Conservation (phyloP, 2,888 invertebrate species). For the Koerneria pararmatus region DNA sequence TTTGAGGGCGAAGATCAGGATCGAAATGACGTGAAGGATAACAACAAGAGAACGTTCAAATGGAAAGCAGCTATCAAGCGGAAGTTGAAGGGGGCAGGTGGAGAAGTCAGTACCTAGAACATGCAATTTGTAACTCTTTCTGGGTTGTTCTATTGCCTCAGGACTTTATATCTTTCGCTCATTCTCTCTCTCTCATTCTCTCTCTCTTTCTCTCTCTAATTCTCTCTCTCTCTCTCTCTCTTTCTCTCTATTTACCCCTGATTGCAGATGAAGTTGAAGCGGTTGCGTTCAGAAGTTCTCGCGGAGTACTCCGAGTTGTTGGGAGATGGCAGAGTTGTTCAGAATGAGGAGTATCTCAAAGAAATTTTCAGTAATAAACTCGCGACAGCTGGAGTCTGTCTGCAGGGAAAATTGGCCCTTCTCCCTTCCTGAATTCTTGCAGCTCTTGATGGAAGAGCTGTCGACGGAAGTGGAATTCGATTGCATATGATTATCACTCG, state of each 20-base stretch:
- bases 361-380: not conserved
- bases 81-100: slow-evolving; percentile 40
- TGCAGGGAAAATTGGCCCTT: not conserved
- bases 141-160: too few relatives aligned
- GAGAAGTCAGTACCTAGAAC: slow-evolving; percentile 33
- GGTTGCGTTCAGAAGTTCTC: slow-evolving; percentile 14
- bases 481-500: not conserved
- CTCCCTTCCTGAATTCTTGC: too few relatives aligned
- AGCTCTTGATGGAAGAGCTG: too few relatives aligned
- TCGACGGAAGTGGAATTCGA: too few relatives aligned
- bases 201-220: slow-evolving; percentile 15
- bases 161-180: too few relatives aligned
- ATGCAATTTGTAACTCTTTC: slow-evolving; percentile 9
- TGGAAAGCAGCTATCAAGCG: slow-evolving; percentile 47
- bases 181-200: not conserved
- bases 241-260: not conserved
- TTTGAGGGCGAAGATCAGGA: too few relatives aligned
- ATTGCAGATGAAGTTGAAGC: slow-evolving; percentile 22
- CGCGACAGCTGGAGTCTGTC: not conserved
- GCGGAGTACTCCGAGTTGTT: slow-evolving; percentile 7
- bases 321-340: not conserved
- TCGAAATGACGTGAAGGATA: too few relatives aligned
- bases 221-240: slow-evolving; percentile 13
- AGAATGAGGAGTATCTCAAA: not conserved
- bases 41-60: too few relatives aligned